A percentile compares a stretch with the other conserved stretches of the same genome.
phyloP scores from a whole-genome alignment of 1,140 invertebrate species.

The Danaus melanippus region DNA sequence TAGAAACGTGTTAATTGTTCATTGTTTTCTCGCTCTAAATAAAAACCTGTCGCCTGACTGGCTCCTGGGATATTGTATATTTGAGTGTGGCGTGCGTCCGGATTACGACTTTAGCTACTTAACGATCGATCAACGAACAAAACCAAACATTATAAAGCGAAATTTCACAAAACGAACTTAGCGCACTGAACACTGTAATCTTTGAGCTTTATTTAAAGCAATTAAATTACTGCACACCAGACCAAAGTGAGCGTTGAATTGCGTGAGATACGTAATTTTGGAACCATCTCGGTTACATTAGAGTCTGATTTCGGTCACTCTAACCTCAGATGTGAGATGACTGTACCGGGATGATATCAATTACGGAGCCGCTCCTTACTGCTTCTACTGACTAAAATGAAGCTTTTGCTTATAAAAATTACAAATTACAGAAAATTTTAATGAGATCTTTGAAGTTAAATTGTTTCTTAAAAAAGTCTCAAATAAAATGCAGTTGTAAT shows the following conservation, averaged over 20 bases:
- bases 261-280: background rate
- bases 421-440: background rate
- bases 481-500: too few species aligned
- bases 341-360: constrained; percentile 34
- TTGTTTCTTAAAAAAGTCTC: too few species aligned
- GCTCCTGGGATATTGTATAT: constrained; percentile 4
- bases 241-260: constrained; percentile 9
- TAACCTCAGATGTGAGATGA: constrained; percentile 15
- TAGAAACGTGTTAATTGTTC: too few species aligned
- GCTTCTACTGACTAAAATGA: constrained; percentile 21
- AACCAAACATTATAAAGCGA: background rate
- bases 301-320: constrained; percentile 12
- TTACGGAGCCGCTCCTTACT: constrained; percentile 45
- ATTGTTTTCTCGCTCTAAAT: background rate
- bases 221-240: constrained; percentile 14
- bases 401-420: background rate
- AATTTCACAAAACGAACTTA: constrained; percentile 11
- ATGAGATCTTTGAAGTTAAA: background rate
- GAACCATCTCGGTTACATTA: background rate
- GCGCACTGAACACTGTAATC: constrained; percentile 20
- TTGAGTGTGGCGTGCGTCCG: constrained; percentile 4
- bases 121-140: constrained; percentile 8
- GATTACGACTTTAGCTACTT: constrained; percentile 9
- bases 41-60: constrained; percentile 9
- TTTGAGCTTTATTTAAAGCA: constrained; percentile 23